Evolutionary conservation across 2,797 vertebrate genomes (phyloP), one percentile per base, ranked within the genome.

Genomic region (Cephalopachus bancanus): DNA sequence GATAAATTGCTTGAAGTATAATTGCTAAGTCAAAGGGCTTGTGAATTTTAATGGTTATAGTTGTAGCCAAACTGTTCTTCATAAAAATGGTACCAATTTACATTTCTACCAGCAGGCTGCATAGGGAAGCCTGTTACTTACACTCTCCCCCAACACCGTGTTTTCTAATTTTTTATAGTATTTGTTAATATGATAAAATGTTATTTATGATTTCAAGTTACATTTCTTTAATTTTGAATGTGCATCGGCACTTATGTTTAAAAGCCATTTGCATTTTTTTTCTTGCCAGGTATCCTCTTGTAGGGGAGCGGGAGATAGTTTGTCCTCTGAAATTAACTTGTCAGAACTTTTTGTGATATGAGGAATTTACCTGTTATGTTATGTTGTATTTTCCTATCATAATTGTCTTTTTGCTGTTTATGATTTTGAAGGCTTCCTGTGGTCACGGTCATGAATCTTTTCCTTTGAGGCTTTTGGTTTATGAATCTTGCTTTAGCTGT

Each of bases 351-450:
- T 76, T 62, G 51, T 53, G 57, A 76, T 53, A 20, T 22, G n/a
- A 93, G 8, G 3, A 71, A 55, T 65, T 86, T 91, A 64, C n/a
- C 64, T 88, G 15, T 83, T 74, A n/a, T 55, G 20, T 67, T 67
- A 62, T 55, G 24, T 74, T 92, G 26, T 33, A 28, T 83, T 96
- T 96, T 71, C 55, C 59, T 81, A 81, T 0, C 15, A 49, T 62
- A 79, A 64, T 49, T 76, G 10, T 93, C 6, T 89, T 87, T 65
- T 91, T 84, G 60, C 26, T n/a, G 3, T 59, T 51, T 72, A 74
- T 49, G 49, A n/a, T 67, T 89, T 75, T 96, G 53, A 83, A 65
- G 75, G 57, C 90, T 94, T 89, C 89, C n/a, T 76, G 4, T 71
- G 24, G n/a, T 62, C 26, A 24, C 19, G 64, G 44, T n/a, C 57